Base-by-base conservation (phyloP, 2,797 vertebrate species). In the Sebastes matsubarae region DNA sequence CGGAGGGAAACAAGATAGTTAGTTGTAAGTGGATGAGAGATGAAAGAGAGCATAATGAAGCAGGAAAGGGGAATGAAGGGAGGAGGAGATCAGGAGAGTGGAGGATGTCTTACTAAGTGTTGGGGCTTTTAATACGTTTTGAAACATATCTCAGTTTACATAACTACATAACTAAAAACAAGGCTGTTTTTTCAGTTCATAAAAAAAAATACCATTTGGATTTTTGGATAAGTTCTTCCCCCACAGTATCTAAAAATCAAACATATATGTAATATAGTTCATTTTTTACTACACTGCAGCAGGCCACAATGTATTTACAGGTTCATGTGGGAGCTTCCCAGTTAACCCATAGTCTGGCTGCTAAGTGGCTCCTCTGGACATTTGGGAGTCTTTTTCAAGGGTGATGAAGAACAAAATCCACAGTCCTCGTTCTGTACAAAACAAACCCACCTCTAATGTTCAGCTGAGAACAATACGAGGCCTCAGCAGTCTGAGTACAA, bases 81-180 rank as follows among this genome's bases (percentile, higher is more conserved):
- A 57, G 55, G 46, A 18, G 65, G 20, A 30, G 61, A 32, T 38
- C 60, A 32, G 29, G 32, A 77, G 67, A 80, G 32, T 3, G 38
- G 16, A 70, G 54, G 70, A 72, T 77, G 54, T 71, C 20, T 55
- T 50, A 42, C 16, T 22, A 13, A 16, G 71, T 79, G 59, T 72
- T 85, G 61, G 18, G 54, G 68, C 59, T 69, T 77, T 75, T 77
- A 75, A 66, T 50, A 71, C 13, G 36, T 60, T 74, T 82, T 76
- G 61, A 86, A 87, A 82, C 78, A 75, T 73, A 71, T 84, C 71
- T 80, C 78, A 73, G 64, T 85, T 90, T 90, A 86, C 65, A 80
- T 34, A 24, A 38, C 36, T 38, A 38, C 36, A 42, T 6, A 42
- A 42, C 13, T 42, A 42, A 42, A 42, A 42, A 42, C 38, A 14